These are phyloP conservation scores for Bubo blakistoni DNA, from an alignment of 2,113 vertebrate species.

Conservation along the genomic window DNA sequence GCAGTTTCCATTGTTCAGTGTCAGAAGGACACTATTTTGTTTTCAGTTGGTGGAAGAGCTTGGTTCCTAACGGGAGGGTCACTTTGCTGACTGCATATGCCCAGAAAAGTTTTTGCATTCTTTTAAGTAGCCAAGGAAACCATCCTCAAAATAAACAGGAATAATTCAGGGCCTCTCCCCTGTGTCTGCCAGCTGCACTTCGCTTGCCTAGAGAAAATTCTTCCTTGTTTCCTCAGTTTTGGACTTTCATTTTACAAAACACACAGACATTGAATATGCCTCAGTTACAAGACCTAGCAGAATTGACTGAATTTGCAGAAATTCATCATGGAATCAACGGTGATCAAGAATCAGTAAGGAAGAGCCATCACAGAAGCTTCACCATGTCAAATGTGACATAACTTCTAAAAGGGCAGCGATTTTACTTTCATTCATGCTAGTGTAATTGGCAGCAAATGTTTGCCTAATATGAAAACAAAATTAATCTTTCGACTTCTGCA, in stretches of 20 bases:
- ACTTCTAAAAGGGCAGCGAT: background rate
- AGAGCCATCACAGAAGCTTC: background rate
- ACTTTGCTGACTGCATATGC: background rate
- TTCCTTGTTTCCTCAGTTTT: background rate
- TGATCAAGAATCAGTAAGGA: background rate
- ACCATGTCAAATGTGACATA: background rate
- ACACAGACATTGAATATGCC: background rate
- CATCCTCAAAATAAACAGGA: background rate
- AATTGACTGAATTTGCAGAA: background rate
- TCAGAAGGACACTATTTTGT: background rate
- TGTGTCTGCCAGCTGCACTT: background rate
- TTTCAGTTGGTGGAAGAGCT: background rate
- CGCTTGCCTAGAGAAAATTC: background rate
- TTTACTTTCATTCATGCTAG: background rate
- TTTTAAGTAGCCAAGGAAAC: conserved; percentile 20
- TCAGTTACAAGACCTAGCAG: background rate
- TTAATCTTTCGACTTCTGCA: background rate
- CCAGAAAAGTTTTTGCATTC: background rate
- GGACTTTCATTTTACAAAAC: background rate
- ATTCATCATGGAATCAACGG: background rate
- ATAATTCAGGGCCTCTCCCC: background rate
- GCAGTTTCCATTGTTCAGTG: background rate
- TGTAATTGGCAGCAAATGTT: background rate
- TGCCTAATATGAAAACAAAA: background rate
- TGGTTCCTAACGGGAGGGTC: background rate